A percentile compares a stretch with the other conserved stretches of the same genome.
Conservation (phyloP, 2,797 vertebrate species). For the Thalassophryne amazonica region DNA sequence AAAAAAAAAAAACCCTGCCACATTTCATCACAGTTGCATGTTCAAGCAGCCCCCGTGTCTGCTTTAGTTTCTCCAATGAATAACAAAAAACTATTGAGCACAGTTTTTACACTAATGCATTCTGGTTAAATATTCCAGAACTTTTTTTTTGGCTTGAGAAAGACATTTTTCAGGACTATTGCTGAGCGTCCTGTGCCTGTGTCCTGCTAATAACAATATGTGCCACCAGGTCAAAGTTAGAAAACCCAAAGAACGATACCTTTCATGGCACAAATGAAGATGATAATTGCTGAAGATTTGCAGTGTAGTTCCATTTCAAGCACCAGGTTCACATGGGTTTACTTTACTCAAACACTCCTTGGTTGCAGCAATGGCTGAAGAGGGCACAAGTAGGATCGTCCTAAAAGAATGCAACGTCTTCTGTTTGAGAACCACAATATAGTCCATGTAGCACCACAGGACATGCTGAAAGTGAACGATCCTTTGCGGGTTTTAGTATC, state of each 20-base stretch:
- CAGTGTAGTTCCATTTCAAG: not conserved
- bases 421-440: slow-evolving; percentile 14
- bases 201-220: slow-evolving; percentile 19
- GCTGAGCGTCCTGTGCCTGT: not conserved
- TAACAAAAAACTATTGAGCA: not conserved
- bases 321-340: not conserved
- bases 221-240: slow-evolving; percentile 15
- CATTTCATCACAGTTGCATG: not conserved
- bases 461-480: slow-evolving; percentile 1
- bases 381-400: not conserved
- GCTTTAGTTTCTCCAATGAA: not conserved
- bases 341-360: not conserved
- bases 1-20: too few species aligned
- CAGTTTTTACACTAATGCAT: too few species aligned
- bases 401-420: not conserved
- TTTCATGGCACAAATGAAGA: not conserved
- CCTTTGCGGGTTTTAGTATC: not conserved
- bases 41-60: not conserved
- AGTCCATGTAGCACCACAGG: slow-evolving; percentile 28
- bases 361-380: not conserved
- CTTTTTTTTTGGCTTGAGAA: too few species aligned
- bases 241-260: not conserved
- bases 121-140: too few species aligned
- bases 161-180: too few species aligned
- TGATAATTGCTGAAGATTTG: not conserved